These are phyloP conservation scores for Drosophila paranaensis DNA, from an alignment of 2,888 invertebrate genomes.

Conservation along the genomic window DNA sequence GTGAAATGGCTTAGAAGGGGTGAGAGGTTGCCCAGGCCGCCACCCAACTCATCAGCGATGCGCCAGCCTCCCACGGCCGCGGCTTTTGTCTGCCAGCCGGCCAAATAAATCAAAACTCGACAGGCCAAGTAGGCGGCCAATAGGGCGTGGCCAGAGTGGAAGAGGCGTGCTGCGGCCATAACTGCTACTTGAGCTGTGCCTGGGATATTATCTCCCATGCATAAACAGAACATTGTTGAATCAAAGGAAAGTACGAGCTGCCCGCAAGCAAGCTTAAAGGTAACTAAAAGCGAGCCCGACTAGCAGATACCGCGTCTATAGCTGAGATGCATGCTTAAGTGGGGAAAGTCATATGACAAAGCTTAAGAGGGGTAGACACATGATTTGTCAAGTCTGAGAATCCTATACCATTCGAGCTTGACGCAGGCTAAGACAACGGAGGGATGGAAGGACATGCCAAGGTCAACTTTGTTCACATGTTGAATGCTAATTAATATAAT, in stretches of 20 bases:
- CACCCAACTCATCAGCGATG: slow-evolving; percentile 71
- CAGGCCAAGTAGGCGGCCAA: slow-evolving; percentile 26
- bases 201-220: slow-evolving; percentile 33
- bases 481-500: too few species aligned
- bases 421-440: too few species aligned
- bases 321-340: too few species aligned
- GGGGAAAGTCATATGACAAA: too few species aligned
- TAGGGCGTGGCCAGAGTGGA: slow-evolving; percentile 35
- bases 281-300: not conserved
- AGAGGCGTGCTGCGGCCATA: slow-evolving; percentile 34
- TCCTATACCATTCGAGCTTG: too few species aligned
- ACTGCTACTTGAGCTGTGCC: slow-evolving; percentile 46
- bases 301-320: not conserved
- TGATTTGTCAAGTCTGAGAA: too few species aligned
- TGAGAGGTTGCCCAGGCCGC: slow-evolving; percentile 19
- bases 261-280: slow-evolving; percentile 7
- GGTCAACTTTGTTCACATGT: too few species aligned
- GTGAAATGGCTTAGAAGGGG: slow-evolving; percentile 24
- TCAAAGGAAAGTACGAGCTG: not conserved
- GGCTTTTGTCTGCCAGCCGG: slow-evolving; percentile 61
- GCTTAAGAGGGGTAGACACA: too few species aligned
- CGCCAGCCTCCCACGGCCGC: slow-evolving; percentile 48
- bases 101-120: slow-evolving; percentile 70
- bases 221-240: slow-evolving; percentile 20
- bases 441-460: too few species aligned